Percentiles rank a stretch among this genome's conserved stretches.
phyloP scores from a whole-genome alignment of 2,888 invertebrate species.

The Dynastes grantii region DNA sequence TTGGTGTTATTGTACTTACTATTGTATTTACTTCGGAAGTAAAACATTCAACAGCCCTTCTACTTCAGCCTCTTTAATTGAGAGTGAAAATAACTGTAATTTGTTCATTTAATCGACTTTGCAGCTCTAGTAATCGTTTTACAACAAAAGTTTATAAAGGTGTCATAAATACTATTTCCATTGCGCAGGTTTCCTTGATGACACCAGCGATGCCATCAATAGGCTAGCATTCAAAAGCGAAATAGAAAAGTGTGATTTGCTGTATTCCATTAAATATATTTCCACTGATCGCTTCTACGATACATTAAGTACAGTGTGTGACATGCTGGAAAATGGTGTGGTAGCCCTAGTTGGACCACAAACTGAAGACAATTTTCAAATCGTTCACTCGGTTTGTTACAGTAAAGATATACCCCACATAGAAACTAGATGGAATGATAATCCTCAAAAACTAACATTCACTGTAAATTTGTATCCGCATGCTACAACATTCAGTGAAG shows the following conservation, averaged over 20 bases:
- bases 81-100: too few species aligned
- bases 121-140: too few species aligned
- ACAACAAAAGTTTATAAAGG: too few species aligned
- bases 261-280: conserved; percentile 12
- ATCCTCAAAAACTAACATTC: conserved; percentile 81
- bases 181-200: conserved; percentile 25
- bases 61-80: too few species aligned
- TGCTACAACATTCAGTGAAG: conserved; percentile 76
- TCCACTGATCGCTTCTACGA: conserved; percentile 19
- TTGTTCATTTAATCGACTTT: too few species aligned
- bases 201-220: conserved; percentile 4
- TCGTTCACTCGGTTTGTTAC: conserved; percentile 79
- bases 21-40: too few species aligned
- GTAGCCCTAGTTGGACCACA: conserved; percentile 78
- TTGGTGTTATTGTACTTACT: too few species aligned
- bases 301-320: conserved; percentile 31
- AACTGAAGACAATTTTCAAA: conserved; percentile 73
- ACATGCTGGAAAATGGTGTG: conserved; percentile 63
- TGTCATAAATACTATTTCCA: not conserved
- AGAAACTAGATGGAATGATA: conserved; percentile 74
- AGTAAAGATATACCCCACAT: conserved; percentile 79
- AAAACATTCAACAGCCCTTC: too few species aligned
- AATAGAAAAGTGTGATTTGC: not conserved
- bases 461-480: conserved; percentile 94
- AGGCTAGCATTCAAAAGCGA: conserved; percentile 11